Base-by-base conservation (phyloP, 2,113 vertebrate species). In the Mugil cephalus region DNA sequence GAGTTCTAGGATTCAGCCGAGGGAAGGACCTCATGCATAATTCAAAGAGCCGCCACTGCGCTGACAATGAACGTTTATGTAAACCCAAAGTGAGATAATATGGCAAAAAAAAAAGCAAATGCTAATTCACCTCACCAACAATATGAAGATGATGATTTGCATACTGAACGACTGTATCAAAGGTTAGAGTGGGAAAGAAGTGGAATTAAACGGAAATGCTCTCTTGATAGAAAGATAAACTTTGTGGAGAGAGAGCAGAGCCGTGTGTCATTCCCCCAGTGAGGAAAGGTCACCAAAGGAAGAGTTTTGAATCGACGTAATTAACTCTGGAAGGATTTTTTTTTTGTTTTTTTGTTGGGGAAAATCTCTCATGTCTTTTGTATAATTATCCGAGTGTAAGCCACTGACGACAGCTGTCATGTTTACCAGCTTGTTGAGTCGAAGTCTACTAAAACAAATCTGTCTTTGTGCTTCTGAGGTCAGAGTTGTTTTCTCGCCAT, bases 61-160 rank as follows among this genome's bases (percentile, higher is more conserved):
- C 88, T 47, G 85, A 84, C 87, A 92, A 91, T 87, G 89, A 88
- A 83, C 84, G 73, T 92, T 93, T 92, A 92, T 93, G 91, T 92
- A 92, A 93, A 92, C 89, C 69, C 74, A 90, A 93, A 90, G 83
- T 92, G 82, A 91, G 91, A 93, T 93, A 91, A 93, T 92, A 71
- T 71, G 64, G 78, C 60, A 74, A 83, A 87, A 67, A 45, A 67
- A 51, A 90, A 84, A 86, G 80, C 84, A 86, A 92, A 92, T 91
- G 89, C 73, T 93, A 91, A 93, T 92, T 90, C 80, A 88, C 85
- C 80, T 86, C 77, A 77, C 77, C 85, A 89, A 92, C 90, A 90
- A 91, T 91, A 89, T 82, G 85, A 88, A 90, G 84, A 89, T 78
- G 74, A 81, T 54, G 53, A 92, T 91, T 89, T 91, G 87, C 88